Conservation (phyloP, 2,888 invertebrate species). For the Gnatocerus cornutus region DNA sequence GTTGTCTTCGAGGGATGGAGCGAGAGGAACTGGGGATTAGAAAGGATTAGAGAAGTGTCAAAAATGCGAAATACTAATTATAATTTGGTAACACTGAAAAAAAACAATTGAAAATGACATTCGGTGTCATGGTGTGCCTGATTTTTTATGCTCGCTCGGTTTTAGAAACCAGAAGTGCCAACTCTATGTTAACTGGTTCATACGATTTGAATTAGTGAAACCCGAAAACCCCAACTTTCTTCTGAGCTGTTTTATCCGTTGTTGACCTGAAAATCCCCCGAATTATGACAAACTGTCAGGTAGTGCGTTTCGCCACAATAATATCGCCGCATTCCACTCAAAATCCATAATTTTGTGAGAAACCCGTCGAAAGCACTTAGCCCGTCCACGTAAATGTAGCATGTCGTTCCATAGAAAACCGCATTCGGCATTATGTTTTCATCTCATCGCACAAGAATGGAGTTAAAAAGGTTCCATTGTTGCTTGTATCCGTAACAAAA, state of each 20-base stretch:
- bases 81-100: too few species aligned
- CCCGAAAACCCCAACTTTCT: too few species aligned
- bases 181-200: too few species aligned
- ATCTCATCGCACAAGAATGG: constrained; percentile 57
- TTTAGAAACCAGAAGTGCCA: too few species aligned
- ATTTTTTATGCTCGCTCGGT: too few species aligned
- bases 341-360: constrained; percentile 43
- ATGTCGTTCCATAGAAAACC: constrained; percentile 43
- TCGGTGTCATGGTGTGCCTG: too few species aligned
- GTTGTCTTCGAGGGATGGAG: constrained; percentile 29
- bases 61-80: too few species aligned
- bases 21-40: too few species aligned
- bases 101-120: too few species aligned
- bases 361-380: constrained; percentile 17
- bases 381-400: constrained; percentile 22
- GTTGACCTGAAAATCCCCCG: constrained; percentile 9
- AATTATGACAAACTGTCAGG: constrained; percentile 13
- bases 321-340: constrained; percentile 28
- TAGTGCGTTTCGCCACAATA: constrained; percentile 25
- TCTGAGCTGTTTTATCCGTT: neutral
- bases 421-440: constrained; percentile 56
- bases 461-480: constrained; percentile 60
- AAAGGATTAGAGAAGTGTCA: too few species aligned
- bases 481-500: constrained; percentile 65
- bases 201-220: too few species aligned